phyloP scores from a whole-genome alignment of 2,888 invertebrate genomes.

The Cenopis cana region DNA sequence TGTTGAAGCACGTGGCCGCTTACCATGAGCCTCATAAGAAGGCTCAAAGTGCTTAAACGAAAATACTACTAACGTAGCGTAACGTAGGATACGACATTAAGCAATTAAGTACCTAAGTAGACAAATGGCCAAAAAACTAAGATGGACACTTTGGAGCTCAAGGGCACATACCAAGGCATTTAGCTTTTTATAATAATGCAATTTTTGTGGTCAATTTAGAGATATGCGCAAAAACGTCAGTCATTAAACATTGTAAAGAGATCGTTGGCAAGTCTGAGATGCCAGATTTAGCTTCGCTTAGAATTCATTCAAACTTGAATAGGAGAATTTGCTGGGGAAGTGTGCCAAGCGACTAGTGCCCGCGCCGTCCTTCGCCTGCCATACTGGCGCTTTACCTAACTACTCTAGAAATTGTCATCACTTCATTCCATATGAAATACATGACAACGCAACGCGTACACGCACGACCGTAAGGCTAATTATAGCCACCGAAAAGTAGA shows the following conservation, averaged over 20 bases:
- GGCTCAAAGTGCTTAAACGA: too few relatives aligned
- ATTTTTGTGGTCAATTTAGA: conserved; percentile 5
- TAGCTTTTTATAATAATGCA: background rate
- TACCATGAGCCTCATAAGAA: too few relatives aligned
- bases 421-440: background rate
- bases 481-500: too few relatives aligned
- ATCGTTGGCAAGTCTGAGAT: conserved; percentile 55
- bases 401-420: background rate
- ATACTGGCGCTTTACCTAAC: background rate
- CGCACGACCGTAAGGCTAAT: too few relatives aligned
- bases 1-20: too few relatives aligned
- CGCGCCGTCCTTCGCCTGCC: conserved; percentile 15
- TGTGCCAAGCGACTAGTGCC: conserved; percentile 55
- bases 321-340: conserved; percentile 50
- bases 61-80: too few relatives aligned
- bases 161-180: too few relatives aligned
- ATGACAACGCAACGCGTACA: too few relatives aligned
- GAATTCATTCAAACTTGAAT: conserved; percentile 55
- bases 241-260: conserved; percentile 43
- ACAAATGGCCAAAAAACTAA: too few relatives aligned
- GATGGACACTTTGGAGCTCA: too few relatives aligned
- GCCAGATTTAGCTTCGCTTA: conserved; percentile 56
- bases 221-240: conserved; percentile 42
- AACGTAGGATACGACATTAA: too few relatives aligned
- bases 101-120: too few relatives aligned